Conservation (phyloP, 1,140 invertebrate genomes). For the Phenacoccus solenopsis region DNA sequence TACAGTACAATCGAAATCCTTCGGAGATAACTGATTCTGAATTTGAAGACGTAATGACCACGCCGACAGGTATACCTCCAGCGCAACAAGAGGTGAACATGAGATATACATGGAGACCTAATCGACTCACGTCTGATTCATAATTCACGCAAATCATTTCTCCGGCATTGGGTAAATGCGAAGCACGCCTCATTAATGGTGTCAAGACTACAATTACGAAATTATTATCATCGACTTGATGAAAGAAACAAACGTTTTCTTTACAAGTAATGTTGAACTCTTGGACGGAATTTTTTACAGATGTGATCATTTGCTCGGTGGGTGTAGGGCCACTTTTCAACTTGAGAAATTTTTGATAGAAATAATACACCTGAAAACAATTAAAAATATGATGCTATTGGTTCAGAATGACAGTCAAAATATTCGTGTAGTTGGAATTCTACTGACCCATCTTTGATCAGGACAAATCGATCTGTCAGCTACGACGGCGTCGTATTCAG, state of each 20-base stretch:
- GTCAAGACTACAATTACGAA: background rate
- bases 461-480: background rate
- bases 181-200: background rate
- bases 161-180: background rate
- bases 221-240: background rate
- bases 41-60: background rate
- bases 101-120: background rate
- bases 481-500: background rate
- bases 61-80: background rate
- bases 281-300: background rate
- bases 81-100: background rate
- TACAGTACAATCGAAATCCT: background rate
- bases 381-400: background rate
- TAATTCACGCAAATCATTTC: background rate
- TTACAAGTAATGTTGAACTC: background rate
- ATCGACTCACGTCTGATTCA: background rate
- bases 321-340: background rate
- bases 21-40: background rate
- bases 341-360: constrained; percentile 5
- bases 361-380: constrained; percentile 4
- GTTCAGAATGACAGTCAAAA: background rate
- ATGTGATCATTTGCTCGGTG: background rate
- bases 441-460: background rate
- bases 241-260: background rate
- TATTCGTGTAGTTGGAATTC: background rate